Conservation (phyloP, 2,797 vertebrate species). For the Acestrorhynchus altus region DNA sequence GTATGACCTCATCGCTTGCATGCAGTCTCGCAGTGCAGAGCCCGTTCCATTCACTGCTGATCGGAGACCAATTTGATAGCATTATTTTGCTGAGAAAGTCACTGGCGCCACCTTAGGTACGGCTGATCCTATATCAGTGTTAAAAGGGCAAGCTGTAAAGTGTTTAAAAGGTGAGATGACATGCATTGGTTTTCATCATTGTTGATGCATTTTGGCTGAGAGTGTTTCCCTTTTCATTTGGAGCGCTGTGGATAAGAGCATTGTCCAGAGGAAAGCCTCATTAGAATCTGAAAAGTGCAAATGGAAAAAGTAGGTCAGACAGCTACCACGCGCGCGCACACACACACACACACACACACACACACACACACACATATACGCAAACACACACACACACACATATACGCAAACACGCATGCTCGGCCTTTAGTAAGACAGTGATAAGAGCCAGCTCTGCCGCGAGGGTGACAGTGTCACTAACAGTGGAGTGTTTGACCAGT, state of each 20-base stretch:
- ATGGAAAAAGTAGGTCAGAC: slow-evolving; percentile 56
- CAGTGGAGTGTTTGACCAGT: slow-evolving; percentile 35
- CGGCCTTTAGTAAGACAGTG: slow-evolving; percentile 32
- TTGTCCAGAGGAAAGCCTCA: slow-evolving; percentile 51
- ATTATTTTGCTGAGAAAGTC: neutral
- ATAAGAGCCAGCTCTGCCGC: slow-evolving; percentile 38
- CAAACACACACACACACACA: neutral
- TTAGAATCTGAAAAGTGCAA: slow-evolving; percentile 54
- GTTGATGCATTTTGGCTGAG: slow-evolving; percentile 4
- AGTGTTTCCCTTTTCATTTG: slow-evolving; percentile 33
- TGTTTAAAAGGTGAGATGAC: neutral
- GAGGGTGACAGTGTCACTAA: slow-evolving; percentile 43
- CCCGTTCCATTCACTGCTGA: neutral
- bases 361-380: neutral
- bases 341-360: slow-evolving; percentile 17
- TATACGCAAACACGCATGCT: neutral
- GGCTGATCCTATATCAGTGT: neutral
- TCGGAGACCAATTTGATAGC: neutral
- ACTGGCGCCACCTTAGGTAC: too few species aligned
- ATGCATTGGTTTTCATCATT: slow-evolving; percentile 24
- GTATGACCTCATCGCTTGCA: slow-evolving; percentile 21
- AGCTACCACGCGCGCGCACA: neutral
- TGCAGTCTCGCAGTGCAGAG: too few species aligned
- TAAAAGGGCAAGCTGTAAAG: neutral
- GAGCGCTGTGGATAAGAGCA: slow-evolving; percentile 32